Percentiles rank a stretch among this genome's conserved stretches.
These are phyloP conservation scores for Oceanites oceanicus DNA, from an alignment of 2,113 vertebrate species.

Conservation along the genomic window DNA sequence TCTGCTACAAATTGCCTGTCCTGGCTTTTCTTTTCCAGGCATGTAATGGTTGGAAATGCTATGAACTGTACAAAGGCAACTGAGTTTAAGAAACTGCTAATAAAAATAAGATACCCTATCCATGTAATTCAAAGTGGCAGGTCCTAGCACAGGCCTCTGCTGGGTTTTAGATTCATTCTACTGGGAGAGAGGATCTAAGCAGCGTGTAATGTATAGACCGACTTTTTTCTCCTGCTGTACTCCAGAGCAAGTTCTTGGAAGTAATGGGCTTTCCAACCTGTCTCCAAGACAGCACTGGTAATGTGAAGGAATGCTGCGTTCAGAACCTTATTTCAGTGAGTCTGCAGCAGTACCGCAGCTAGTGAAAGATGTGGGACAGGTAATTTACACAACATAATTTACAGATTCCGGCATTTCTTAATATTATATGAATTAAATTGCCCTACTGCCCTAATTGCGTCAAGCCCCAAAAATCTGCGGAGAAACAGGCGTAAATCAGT, in stretches of 20 bases:
- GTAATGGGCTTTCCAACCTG: neutral
- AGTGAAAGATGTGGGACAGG: neutral
- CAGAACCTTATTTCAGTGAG: neutral
- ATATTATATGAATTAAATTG: neutral
- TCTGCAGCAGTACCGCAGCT: neutral
- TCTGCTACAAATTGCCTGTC: neutral
- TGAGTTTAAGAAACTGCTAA: neutral
- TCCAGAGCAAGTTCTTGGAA: neutral
- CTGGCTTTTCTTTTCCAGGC: neutral
- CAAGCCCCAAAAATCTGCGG: neutral
- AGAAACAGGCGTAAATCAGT: neutral
- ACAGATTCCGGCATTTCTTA: neutral
- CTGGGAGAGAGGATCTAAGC: neutral
- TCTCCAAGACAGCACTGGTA: neutral
- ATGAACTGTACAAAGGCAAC: neutral
- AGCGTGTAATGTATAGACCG: neutral
- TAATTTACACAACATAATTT: neutral
- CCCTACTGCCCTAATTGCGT: neutral
- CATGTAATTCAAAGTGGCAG: neutral
- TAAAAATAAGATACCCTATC: neutral
- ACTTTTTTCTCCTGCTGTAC: neutral
- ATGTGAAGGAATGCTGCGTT: neutral
- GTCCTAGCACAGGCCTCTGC: neutral
- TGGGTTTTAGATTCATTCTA: neutral
- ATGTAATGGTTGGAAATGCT: neutral